A percentile compares a stretch with the other conserved stretches of the same genome.
These are phyloP conservation scores for Geophilus truncorum DNA, from an alignment of 2,888 invertebrate genomes.

Conservation along the genomic window DNA sequence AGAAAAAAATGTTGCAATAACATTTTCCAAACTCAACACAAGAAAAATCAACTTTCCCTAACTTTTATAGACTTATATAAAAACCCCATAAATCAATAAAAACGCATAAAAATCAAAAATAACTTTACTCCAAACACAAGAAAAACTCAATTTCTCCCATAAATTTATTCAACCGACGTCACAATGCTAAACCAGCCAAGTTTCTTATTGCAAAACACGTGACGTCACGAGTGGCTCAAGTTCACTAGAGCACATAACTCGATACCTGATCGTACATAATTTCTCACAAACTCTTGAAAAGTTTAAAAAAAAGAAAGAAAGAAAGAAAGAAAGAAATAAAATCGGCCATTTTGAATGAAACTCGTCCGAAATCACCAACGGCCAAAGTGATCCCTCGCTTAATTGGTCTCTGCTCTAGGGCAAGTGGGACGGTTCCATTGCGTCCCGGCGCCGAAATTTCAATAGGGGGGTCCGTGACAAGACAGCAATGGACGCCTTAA, in stretches of 20 bases:
- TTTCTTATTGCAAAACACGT: conserved; percentile 14
- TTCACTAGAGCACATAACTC: neutral
- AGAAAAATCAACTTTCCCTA: too few relatives aligned
- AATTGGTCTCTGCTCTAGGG: neutral
- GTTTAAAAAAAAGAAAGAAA: too few relatives aligned
- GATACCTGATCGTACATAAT: neutral
- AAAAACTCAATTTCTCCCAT: neutral
- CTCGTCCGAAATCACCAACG: neutral
- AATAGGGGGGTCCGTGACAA: neutral
- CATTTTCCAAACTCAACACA: too few relatives aligned
- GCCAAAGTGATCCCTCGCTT: neutral
- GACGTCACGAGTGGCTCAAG: neutral
- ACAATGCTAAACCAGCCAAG: neutral
- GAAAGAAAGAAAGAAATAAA: neutral
- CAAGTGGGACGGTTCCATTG: neutral
- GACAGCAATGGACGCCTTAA: neutral
- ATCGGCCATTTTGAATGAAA: neutral
- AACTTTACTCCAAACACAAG: neutral
- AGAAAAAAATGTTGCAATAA: too few relatives aligned
- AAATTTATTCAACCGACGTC: neutral
- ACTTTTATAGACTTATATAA: too few relatives aligned
- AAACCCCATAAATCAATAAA: too few relatives aligned
- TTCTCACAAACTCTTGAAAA: too few relatives aligned
- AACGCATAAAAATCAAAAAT: neutral
- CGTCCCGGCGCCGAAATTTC: neutral